Percentiles rank a stretch among this genome's conserved stretches.
Evolutionary conservation across 2,888 invertebrate genomes (phyloP).

Genomic region (Palloptera scutellata): DNA sequence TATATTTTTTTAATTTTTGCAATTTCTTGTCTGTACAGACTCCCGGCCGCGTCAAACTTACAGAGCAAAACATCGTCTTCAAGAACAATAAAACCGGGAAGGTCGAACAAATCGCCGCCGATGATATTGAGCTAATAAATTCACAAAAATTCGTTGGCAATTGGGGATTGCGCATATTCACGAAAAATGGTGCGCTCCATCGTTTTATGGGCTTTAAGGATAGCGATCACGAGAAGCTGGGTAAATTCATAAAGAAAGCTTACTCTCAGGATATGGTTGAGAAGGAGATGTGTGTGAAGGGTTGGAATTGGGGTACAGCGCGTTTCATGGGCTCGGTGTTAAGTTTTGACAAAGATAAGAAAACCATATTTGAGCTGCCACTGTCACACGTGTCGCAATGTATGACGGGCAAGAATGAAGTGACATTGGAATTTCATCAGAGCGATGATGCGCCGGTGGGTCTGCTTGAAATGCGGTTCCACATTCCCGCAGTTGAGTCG

Average conservation of each 20-base stretch:
- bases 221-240: slow-evolving; percentile 89
- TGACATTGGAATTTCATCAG: slow-evolving; percentile 97
- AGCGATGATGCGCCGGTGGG: slow-evolving; percentile 98
- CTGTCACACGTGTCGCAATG: slow-evolving; percentile 95
- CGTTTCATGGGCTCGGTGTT: slow-evolving; percentile 89
- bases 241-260: slow-evolving; percentile 83
- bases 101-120: slow-evolving; percentile 85
- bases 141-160: slow-evolving; percentile 92
- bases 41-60: slow-evolving; percentile 89
- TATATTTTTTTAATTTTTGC: background rate
- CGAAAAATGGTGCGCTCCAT: slow-evolving; percentile 89
- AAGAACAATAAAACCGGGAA: slow-evolving; percentile 97
- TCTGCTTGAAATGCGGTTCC: slow-evolving; percentile 96
- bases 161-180: slow-evolving; percentile 87
- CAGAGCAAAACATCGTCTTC: slow-evolving; percentile 88
- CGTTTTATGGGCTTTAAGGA: slow-evolving; percentile 96
- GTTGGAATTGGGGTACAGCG: slow-evolving; percentile 99
- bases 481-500: slow-evolving; percentile 91
- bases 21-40: slow-evolving; percentile 68
- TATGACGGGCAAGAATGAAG: slow-evolving; percentile 96
- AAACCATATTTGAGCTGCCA: slow-evolving; percentile 95
- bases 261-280: slow-evolving; percentile 89
- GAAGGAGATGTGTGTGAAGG: slow-evolving; percentile 92
- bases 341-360: slow-evolving; percentile 83
- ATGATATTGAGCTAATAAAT: slow-evolving; percentile 89